Evolutionary conservation across 2,888 invertebrate species (phyloP).

Genomic region (Resseliella maxima): DNA sequence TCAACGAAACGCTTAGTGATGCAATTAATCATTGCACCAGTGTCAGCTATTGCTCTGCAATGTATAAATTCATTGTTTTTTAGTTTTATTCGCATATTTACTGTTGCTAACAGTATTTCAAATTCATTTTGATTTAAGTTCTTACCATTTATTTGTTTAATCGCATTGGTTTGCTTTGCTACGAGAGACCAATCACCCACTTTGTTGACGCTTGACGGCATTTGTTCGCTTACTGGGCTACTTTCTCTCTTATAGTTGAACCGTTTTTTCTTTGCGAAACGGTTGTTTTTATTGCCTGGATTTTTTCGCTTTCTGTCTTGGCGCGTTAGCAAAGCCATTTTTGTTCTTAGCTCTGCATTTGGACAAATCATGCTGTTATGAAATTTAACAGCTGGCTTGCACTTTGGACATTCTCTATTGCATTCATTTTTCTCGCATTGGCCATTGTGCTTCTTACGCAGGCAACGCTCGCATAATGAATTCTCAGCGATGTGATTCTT

Average conservation of each 20-base stretch:
- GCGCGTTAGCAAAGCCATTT: background rate
- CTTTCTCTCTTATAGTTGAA: background rate
- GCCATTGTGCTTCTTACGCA: background rate
- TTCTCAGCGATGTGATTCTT: background rate
- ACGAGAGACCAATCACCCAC: background rate
- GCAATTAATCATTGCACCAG: background rate
- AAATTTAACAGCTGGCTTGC: background rate
- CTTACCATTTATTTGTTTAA: background rate
- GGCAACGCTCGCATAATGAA: background rate
- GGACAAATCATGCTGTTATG: background rate
- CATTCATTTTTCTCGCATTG: background rate
- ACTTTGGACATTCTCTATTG: background rate
- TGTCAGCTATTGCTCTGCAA: conserved; percentile 25
- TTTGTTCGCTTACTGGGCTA: background rate
- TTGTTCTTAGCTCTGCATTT: background rate
- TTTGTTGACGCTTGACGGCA: background rate
- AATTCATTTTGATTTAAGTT: background rate
- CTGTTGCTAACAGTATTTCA: background rate
- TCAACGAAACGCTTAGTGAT: background rate
- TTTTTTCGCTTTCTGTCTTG: background rate
- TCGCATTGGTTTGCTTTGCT: background rate
- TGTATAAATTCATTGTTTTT: background rate
- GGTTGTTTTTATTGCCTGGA: background rate
- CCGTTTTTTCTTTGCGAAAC: background rate
- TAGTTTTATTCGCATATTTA: background rate